Evolutionary conservation across 1,140 invertebrate species (phyloP), one percentile per base, ranked within the genome.

Genomic region (Schlechtendalia chinensis): DNA sequence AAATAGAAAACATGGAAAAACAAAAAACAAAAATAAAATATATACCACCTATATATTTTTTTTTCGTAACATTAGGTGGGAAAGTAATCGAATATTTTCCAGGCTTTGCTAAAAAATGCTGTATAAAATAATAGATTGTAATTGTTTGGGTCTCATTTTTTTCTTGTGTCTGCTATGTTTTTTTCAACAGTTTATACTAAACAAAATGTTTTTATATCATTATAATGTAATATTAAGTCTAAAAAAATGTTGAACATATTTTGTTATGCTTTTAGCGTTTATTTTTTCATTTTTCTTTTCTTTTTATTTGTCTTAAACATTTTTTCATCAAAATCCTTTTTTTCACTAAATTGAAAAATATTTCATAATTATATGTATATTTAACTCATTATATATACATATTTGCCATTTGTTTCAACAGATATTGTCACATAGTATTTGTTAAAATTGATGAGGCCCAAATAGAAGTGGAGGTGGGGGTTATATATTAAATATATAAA

Each of bases 51-150:
- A 79, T 79, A 79, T 79, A 17, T 59, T 39, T 77, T 53, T 54
- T 39, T 77, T 59, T 79, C 61, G 75, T 61, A 79, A 79, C 56
- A 79, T 79, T 63, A 79, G 75, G 39, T 61, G 75, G 75, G 63
- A 79, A 79, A 69, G n/a, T n/a, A 79, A 56, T 61, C 39, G n/a
- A 63, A 63, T 63, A 79, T 79, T 79, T 79, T 79, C 75, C 75
- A 47, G 75, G 75, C 75, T 79, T 58, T 79, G 75, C 63, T 50
- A 24, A 63, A 79, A 75, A 77, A 47, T 63, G 75, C 75, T 79
- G 24, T 79, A 79, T 47, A 79, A 79, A 79, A 63, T 79, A 22
- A 79, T 79, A 79, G 75, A 79, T 79, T 63, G 56, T 79, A 79
- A 79, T 58, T 58, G 27, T 79, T 79, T 79, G 75, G 56, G 75